Evolutionary conservation across 2,113 vertebrate genomes (phyloP).

Genomic region (Alethe diademata): DNA sequence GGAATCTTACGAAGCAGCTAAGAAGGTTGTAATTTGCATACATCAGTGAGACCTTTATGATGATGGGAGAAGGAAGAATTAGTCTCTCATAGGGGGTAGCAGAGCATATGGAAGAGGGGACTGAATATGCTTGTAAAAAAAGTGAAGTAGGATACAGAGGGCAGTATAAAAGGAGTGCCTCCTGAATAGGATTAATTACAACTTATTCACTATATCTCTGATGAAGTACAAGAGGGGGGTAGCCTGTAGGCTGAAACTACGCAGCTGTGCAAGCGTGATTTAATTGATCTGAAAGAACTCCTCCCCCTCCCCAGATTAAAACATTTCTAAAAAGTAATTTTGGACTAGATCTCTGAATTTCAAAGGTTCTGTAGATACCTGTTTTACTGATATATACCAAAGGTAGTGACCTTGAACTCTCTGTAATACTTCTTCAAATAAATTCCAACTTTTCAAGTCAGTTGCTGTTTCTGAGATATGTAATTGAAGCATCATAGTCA

Average conservation of each 20-base stretch:
- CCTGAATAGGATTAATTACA: constrained; percentile 27
- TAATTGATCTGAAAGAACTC: neutral
- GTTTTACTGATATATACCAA: neutral
- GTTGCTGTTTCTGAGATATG: neutral
- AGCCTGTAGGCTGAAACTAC: neutral
- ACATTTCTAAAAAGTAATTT: neutral
- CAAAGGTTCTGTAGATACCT: neutral
- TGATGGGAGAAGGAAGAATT: constrained; percentile 13
- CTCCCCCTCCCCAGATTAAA: neutral
- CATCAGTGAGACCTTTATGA: constrained; percentile 23
- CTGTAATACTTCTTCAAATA: neutral
- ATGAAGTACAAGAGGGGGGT: neutral
- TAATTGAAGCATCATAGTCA: neutral
- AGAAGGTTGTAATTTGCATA: constrained; percentile 31
- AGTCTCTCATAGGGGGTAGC: neutral
- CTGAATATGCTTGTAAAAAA: neutral
- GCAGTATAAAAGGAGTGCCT: constrained; percentile 2
- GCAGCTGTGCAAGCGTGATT: neutral
- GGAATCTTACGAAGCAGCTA: neutral
- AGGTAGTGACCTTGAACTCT: neutral
- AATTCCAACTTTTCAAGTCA: neutral
- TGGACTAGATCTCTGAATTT: neutral
- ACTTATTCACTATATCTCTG: neutral
- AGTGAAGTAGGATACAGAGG: neutral
- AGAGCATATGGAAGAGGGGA: constrained; percentile 18